Base-by-base conservation (phyloP, 2,888 invertebrate genomes). In the Chesias legatella region DNA sequence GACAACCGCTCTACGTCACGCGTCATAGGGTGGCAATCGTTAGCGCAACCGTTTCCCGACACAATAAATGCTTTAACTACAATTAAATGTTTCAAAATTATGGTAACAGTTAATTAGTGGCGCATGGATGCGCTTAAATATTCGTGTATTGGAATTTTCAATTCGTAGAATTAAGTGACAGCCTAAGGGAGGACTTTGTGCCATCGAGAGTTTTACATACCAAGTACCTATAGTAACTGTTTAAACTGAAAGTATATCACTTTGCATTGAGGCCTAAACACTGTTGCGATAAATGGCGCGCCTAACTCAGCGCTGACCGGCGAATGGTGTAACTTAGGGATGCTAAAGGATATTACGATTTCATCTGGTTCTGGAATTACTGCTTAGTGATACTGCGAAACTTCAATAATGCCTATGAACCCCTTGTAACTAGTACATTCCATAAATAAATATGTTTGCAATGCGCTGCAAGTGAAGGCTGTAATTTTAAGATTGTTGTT, bases 51-150 rank as follows among this genome's bases (percentile, higher is more conserved):
- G 77, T 63, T 63, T 56, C 52, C 67, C 68, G 75, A 76, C 79
- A 75, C 55, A 74, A 39, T 61, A 76, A 84, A 86, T 84, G 86
- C 86, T 86, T 86, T 88, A 88, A 86, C 74, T 86, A 88, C 64
- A 68, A 73, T 78, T 83, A 78, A 86, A 84, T 80, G 78, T 83
- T 85, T 74, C 81, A 77, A 67, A 75, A 79, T 78, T 79, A 76
- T 63, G 63, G 62, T 73, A 69, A 72, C 69, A 77, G 68, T 68
- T 76, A 79, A 67, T 68, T 79, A 83, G 79, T 53, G 54, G 63
- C 63, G 73, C 63, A 63, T 59, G 55, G 53, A n/a, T 44, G 62
- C 55, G 63, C 64, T 63, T 69, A 58, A 60, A 67, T 70, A 69
- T 64, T 67, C 65, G 65, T 74, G 64, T 74, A 70, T 56, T 71